Evolutionary conservation across 2,113 vertebrate species (phyloP).

Genomic region (Limnothrissa miodon): DNA sequence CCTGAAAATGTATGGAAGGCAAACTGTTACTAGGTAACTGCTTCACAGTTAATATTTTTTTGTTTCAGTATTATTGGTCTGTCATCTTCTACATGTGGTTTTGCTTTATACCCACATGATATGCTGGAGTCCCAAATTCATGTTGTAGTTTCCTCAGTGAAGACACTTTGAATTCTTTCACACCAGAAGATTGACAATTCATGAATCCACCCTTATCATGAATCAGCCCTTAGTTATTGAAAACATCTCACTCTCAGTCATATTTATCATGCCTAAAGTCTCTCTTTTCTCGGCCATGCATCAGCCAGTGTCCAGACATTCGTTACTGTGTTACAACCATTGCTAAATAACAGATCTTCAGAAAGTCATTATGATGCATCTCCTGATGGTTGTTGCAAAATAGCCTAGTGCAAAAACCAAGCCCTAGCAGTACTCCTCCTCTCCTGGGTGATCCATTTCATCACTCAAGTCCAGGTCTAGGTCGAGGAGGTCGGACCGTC

Average conservation of each 20-base stretch:
- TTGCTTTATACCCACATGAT: not conserved
- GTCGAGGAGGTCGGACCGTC: slow-evolving; percentile 29
- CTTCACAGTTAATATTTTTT: not conserved
- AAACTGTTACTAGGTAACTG: not conserved
- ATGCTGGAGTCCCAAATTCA: not conserved
- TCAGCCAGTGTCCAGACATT: not conserved
- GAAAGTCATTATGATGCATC: not conserved
- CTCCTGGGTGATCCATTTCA: slow-evolving; percentile 50
- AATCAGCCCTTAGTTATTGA: slow-evolving; percentile 1
- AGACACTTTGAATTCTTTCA: not conserved
- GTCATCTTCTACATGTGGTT: not conserved
- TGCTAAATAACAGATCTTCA: not conserved
- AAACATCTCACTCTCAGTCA: not conserved
- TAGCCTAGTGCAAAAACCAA: not conserved
- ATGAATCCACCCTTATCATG: too few species aligned
- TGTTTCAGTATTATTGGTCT: not conserved
- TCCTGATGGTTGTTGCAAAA: not conserved
- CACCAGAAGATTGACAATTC: not conserved
- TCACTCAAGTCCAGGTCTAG: slow-evolving; percentile 49
- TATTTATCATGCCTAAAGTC: not conserved
- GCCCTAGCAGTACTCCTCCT: slow-evolving; percentile 58
- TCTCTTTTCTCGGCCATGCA: not conserved
- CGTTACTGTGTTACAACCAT: not conserved
- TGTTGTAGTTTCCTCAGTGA: not conserved
- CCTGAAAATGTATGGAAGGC: not conserved